Base-by-base conservation (phyloP, 2,113 vertebrate genomes). In the Oreocharis arfaki region DNA sequence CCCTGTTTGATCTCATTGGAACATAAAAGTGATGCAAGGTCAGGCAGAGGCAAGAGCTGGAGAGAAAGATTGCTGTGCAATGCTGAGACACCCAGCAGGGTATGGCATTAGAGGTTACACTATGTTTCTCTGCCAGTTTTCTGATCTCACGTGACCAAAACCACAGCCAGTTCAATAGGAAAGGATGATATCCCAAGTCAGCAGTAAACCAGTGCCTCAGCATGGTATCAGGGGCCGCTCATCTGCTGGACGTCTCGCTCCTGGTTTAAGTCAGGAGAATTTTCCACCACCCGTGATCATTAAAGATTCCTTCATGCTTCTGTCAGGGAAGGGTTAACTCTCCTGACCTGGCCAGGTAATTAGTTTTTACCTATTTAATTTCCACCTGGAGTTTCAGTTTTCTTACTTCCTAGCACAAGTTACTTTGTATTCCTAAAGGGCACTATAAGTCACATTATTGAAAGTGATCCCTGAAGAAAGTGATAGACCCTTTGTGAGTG, bases 301-400 rank as follows among this genome's bases (percentile, higher is more conserved):
- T 94, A 95, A 91, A 87, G 95, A 93, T 88, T 91, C 82, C 70
- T 76, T 96, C 71, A 49, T 6, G 16, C 30, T 80, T 83, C 42
- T 91, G 64, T 57, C 49, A 92, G n/a, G 20, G 73, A 41, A 95
- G 32, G 59, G 69, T 95, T 84, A 96, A 68, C 88, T 73, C 86
- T 92, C 49, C 68, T 96, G 90, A 94, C 90, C 88, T 74, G 63
- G 73, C 22, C 88, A 95, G 92, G 95, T 93, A 90, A 95, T 90
- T 96, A 84, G 52, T 94, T 94, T 78, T 90, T 93, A 87, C 64
- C 76, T 87, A 92, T 90, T 93, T 94, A 76, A 96, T 65, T 89
- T 96, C 88, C 86, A 96, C 90, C 69, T 93, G 93, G 83, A 87
- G 64, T 89, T 96, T 93, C 60, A 84, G 68, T 81, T 93, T 81